Percentiles rank a stretch among this genome's conserved stretches.
Conservation (phyloP, 1,140 invertebrate species). For the Drosophila parvula region DNA sequence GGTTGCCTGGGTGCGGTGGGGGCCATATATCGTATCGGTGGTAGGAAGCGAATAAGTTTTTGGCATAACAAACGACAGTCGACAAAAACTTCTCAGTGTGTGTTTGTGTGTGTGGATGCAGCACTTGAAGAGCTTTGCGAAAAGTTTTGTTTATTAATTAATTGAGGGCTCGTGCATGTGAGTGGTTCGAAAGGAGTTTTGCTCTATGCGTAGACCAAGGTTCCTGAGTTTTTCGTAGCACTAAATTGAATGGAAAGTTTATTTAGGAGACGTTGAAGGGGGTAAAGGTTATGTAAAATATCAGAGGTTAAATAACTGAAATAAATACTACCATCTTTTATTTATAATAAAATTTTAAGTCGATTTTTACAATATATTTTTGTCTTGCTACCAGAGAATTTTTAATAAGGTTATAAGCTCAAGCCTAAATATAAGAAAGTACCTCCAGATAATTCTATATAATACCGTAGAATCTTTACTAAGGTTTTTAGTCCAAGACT, state of each 20-base stretch:
- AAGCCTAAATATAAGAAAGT: no score
- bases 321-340: no score
- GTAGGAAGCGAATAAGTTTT: conserved; percentile 38
- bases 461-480: no score
- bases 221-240: conserved; percentile 4
- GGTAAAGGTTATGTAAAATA: background rate
- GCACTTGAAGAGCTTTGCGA: conserved; percentile 34
- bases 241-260: conserved; percentile 3
- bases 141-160: conserved; percentile 82
- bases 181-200: conserved; percentile 14
- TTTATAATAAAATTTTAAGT: no score
- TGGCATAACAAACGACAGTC: conserved; percentile 57
- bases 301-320: background rate
- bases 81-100: conserved; percentile 36
- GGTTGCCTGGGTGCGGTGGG: conserved; percentile 23
- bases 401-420: no score
- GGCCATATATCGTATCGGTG: conserved; percentile 1
- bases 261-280: background rate
- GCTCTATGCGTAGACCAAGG: background rate
- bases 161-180: conserved; percentile 66
- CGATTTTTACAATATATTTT: no score
- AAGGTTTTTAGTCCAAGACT: no score
- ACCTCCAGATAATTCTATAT: no score
- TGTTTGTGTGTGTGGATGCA: conserved; percentile 12
- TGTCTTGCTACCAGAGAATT: no score